Base-by-base conservation (phyloP, 1,140 invertebrate genomes). In the Teleopsis dalmanni region DNA sequence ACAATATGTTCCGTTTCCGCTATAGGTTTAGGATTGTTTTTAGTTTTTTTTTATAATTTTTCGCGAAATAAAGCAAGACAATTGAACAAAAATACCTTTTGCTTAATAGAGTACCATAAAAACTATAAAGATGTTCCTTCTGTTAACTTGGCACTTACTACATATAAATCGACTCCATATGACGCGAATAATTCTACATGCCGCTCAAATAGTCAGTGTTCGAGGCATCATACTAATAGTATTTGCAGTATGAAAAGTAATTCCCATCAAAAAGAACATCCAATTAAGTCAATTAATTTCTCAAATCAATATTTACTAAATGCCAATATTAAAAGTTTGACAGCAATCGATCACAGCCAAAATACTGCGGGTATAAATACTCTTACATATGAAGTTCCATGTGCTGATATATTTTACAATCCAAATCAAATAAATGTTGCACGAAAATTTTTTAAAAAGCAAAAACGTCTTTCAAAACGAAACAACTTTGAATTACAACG, bases 361-460 rank as follows among this genome's bases (percentile, higher is more conserved):
- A 47, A 21, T 16, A 75, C 36, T 67, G 72, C 34, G 74, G 85
- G 36, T 29, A 42, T 52, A 14, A 47, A 44, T 14, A 29, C 52
- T 77, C 14, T 44, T 3, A 36, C 64, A 56, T 22, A 60, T 59
- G 56, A 56, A 11, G 69, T 69, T 48, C 65, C 65, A 26, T 64
- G 79, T 3, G 82, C 84, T 0, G 84, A 91, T 57, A 79, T 88
- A 69, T 95, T 94, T 70, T 94, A 94, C 60, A 93, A 95, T 75
- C 88, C 90, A 0, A 86, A 88, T 60, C 91, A 95, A 68, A 93
- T 88, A 65, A 90, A 88, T 13, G 88, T 92, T 1, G 91, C 91
- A 0, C 80, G 88, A 51, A 91, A 90, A 58, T 94, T 93, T 70
- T 94, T 94, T 67, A 87, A 89, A 51, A 91, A 90, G 60, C 88